These are phyloP conservation scores for Gambelia wislizenii DNA, from an alignment of 2,797 vertebrate genomes.

Conservation along the genomic window DNA sequence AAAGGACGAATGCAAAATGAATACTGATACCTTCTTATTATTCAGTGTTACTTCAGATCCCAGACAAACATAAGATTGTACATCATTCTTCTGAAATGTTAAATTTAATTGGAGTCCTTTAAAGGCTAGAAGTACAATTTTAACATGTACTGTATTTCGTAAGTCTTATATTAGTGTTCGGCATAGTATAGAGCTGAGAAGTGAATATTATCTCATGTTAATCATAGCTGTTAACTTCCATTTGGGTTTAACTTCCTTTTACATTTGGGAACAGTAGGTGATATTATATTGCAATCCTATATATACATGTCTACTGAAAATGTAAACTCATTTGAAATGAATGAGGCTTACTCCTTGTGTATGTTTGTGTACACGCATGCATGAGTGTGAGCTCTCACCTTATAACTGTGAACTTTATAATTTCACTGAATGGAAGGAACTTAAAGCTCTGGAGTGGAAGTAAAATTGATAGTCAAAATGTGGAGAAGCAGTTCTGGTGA, in stretches of 20 bases:
- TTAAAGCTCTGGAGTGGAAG: slow-evolving; percentile 39
- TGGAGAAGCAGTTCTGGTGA: slow-evolving; percentile 31
- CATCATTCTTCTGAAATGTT: background rate
- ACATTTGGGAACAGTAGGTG: background rate
- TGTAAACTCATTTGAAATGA: background rate
- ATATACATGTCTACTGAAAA: background rate
- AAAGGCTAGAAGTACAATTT: background rate
- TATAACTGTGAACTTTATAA: background rate
- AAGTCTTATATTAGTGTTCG: background rate
- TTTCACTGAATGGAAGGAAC: slow-evolving; percentile 45
- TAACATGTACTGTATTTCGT: background rate
- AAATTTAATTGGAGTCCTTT: background rate
- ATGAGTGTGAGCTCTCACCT: background rate
- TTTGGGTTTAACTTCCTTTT: background rate
- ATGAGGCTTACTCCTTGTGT: background rate
- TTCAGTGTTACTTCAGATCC: too few species aligned
- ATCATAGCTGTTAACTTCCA: slow-evolving; percentile 8
- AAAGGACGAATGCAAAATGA: background rate
- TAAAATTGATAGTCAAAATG: slow-evolving; percentile 47
- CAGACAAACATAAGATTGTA: background rate
- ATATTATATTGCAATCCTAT: background rate
- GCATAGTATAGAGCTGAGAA: background rate
- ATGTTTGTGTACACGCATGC: too few species aligned
- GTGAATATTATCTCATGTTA: background rate
- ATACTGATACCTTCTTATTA: background rate